These are phyloP conservation scores for Pampusana beccarii DNA, from an alignment of 2,113 vertebrate genomes.

Conservation along the genomic window DNA sequence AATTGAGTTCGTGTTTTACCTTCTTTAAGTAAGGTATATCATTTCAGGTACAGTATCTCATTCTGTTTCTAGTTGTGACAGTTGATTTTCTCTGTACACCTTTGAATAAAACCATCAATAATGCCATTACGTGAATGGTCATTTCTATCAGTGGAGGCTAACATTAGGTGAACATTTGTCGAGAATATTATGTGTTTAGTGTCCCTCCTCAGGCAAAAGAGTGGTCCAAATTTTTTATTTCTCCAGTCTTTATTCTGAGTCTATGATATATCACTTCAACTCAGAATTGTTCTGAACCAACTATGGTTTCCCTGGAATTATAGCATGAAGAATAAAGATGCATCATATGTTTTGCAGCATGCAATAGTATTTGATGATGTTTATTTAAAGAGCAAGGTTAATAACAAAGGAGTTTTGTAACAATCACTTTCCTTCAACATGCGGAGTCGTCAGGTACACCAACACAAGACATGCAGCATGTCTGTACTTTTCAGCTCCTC, in stretches of 20 bases:
- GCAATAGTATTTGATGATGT: conserved; percentile 8
- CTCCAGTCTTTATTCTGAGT: background rate
- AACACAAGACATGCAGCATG: background rate
- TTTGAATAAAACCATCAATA: background rate
- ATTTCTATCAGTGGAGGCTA: background rate
- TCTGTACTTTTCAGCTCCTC: background rate
- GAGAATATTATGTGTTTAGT: background rate
- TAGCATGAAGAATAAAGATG: background rate
- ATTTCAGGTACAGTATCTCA: background rate
- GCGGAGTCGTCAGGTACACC: background rate
- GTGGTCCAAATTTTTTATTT: background rate
- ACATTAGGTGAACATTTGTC: background rate
- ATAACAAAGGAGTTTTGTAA: background rate
- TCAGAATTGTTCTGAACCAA: background rate
- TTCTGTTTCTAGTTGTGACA: background rate
- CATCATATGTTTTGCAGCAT: background rate
- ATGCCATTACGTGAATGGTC: background rate
- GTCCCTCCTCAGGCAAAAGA: background rate
- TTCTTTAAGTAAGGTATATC: background rate
- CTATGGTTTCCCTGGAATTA: background rate
- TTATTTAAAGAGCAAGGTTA: conserved; percentile 30
- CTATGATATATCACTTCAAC: background rate
- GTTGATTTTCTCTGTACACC: background rate
- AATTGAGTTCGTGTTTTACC: background rate
- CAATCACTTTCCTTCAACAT: background rate